Percentiles rank a stretch among this genome's conserved stretches.
These are phyloP conservation scores for Glareola pratincola DNA, from an alignment of 2,113 vertebrate species.

Conservation along the genomic window DNA sequence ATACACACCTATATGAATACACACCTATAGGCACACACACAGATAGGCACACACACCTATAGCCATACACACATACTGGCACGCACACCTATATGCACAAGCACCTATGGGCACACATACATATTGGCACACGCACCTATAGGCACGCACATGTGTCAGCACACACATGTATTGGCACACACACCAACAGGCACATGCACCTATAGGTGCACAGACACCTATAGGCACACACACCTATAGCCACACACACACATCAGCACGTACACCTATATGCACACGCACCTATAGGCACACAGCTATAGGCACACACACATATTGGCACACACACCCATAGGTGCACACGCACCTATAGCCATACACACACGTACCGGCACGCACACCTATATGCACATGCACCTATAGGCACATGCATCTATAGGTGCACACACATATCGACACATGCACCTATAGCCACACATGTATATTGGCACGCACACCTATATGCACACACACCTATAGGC, in stretches of 20 bases:
- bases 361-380: no score
- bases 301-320: background rate
- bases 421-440: background rate
- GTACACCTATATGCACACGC: accelerated
- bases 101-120: accelerated
- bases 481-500: background rate
- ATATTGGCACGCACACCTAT: accelerated
- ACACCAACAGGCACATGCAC: accelerated
- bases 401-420: accelerated
- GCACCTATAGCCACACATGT: background rate
- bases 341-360: accelerated
- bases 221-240: accelerated
- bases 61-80: no score
- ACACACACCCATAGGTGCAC: accelerated
- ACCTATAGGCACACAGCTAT: accelerated
- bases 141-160: no score
- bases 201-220: no score
- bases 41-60: accelerated
- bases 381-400: background rate
- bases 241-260: background rate
- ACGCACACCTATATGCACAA: background rate
- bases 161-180: accelerated
- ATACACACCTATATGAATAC: no score
- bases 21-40: accelerated
- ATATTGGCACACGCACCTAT: accelerated